Evolutionary conservation across 2,797 vertebrate genomes (phyloP).

Genomic region (Leptoclinus maculatus): DNA sequence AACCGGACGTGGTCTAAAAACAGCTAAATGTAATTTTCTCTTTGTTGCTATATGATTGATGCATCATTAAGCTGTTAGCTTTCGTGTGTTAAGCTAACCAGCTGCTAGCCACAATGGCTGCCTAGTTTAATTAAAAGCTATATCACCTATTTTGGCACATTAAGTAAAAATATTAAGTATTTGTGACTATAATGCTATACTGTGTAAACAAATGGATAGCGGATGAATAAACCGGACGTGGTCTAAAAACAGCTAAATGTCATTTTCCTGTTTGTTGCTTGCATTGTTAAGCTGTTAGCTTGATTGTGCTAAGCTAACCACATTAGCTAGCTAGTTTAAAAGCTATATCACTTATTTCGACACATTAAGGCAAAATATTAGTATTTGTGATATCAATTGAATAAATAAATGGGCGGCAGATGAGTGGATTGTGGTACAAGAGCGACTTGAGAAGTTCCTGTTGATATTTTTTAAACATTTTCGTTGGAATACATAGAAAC

Average conservation of each 20-base stretch:
- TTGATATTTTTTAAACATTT: background rate
- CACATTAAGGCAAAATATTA: background rate
- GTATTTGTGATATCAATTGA: background rate
- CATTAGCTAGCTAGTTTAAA: background rate
- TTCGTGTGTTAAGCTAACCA: background rate
- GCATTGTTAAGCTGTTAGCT: too few species aligned
- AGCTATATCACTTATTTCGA: background rate
- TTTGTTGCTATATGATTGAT: background rate
- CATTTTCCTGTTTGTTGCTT: too few species aligned
- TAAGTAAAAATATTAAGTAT: too few species aligned
- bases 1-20: background rate
- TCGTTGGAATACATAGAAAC: background rate
- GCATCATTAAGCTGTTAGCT: background rate
- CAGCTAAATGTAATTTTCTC: background rate
- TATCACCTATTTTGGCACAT: too few species aligned
- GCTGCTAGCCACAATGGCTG: too few species aligned
- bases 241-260: background rate
- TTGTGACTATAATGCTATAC: too few species aligned
- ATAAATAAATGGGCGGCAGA: too few species aligned
- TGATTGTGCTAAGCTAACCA: background rate
- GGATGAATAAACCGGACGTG: too few species aligned
- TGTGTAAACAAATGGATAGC: too few species aligned
- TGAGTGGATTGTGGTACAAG: background rate
- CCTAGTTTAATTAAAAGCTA: too few species aligned
- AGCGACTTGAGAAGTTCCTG: background rate